These are phyloP conservation scores for Tanytarsus gracilentus DNA, from an alignment of 2,888 invertebrate species.

Conservation along the genomic window DNA sequence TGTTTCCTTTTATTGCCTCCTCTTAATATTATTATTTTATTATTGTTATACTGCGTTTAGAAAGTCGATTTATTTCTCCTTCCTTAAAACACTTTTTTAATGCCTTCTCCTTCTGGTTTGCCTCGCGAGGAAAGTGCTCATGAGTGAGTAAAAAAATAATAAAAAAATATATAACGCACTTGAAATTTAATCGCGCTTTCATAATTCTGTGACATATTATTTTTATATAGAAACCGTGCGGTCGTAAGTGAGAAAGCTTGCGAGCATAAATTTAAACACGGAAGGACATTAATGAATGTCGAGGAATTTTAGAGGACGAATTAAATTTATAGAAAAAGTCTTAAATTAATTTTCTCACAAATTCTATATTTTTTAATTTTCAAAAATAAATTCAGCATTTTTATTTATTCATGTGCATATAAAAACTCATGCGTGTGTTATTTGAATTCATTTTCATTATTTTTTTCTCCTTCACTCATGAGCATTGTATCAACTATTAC, in stretches of 20 bases:
- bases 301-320: too few relatives aligned
- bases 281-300: too few relatives aligned
- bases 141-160: too few relatives aligned
- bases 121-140: too few relatives aligned
- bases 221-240: too few relatives aligned
- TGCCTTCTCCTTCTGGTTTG: too few relatives aligned
- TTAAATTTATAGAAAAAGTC: too few relatives aligned
- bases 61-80: neutral
- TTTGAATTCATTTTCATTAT: neutral
- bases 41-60: conserved; percentile 26
- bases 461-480: neutral
- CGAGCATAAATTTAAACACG: too few relatives aligned
- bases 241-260: too few relatives aligned
- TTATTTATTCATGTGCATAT: neutral
- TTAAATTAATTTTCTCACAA: neutral
- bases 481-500: neutral
- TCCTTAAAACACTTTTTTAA: too few relatives aligned
- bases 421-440: neutral
- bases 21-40: conserved; percentile 29
- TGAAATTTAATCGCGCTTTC: conserved; percentile 23
- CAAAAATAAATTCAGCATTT: neutral
- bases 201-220: conserved; percentile 10
- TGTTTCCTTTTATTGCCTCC: conserved; percentile 27
- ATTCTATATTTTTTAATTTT: neutral
- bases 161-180: conserved; percentile 13